Conservation (phyloP, 2,113 vertebrate species). For the Coregonus clupeaformis region DNA sequence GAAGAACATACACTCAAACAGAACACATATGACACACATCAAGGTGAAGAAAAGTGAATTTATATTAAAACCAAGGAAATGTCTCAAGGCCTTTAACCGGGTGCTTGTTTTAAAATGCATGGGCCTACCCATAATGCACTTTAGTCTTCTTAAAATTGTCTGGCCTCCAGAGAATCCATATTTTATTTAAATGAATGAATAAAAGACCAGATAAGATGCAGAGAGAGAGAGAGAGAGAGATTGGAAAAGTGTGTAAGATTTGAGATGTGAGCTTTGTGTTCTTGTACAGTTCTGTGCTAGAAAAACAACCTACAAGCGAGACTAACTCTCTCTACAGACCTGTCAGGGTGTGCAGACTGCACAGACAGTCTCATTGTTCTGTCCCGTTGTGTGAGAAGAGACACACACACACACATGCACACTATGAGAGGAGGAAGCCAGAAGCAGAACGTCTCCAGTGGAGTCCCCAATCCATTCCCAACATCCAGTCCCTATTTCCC, state of each 20-base stretch:
- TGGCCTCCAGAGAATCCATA: no score
- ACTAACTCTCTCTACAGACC: no score
- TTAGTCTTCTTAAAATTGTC: no score
- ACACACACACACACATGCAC: slow-evolving; percentile 39
- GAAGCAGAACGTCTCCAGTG: slow-evolving; percentile 63
- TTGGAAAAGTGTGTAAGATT: background rate
- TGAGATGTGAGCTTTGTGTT: background rate
- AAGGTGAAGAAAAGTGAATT: no score
- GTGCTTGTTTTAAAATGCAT: no score
- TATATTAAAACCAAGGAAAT: no score
- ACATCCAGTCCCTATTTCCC: slow-evolving; percentile 69
- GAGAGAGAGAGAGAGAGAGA: slow-evolving; percentile 37
- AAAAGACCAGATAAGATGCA: no score
- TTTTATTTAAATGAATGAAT: no score
- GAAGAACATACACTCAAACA: no score
- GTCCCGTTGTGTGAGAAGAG: slow-evolving; percentile 18
- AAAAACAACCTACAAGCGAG: slow-evolving; percentile 40
- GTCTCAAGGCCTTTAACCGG: no score
- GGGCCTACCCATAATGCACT: no score
- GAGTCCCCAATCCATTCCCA: slow-evolving; percentile 64
- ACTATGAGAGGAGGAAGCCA: slow-evolving; percentile 55
- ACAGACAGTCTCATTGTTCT: slow-evolving; percentile 29
- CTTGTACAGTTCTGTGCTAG: slow-evolving; percentile 63
- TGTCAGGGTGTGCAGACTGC: slow-evolving; percentile 19
- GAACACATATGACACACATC: no score